Evolutionary conservation across 2,113 vertebrate species (phyloP), one percentile per base, ranked within the genome.

Genomic region (Oryzias melastigma): DNA sequence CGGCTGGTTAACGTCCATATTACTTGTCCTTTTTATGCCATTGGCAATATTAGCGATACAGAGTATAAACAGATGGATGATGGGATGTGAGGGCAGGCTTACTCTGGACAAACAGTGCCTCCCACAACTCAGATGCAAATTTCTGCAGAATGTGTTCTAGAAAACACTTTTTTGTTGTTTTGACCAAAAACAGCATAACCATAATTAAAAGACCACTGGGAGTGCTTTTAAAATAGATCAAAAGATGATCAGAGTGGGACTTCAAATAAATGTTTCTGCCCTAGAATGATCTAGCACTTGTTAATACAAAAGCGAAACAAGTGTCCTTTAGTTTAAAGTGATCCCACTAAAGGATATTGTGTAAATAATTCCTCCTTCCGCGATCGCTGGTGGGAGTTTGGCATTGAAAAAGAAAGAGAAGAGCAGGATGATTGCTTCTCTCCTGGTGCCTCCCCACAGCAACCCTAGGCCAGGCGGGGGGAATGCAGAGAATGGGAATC

Each of bases 401-500:
- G 61, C 45, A 83, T 43, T 25, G 41, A 59, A 35, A 5, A 19
- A 66, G 16, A 55, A 63, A 73, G 41, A 78, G 65, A 77, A 58
- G 65, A 75, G 52, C 56, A 58, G 63, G 72, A 71, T 5, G n/a
- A 78, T 71, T 43, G 44, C 52, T 45, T 58, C 62, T 76, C 80
- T 81, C 71, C 41, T 45, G 69, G 62, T 66, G 68, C 64, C 52
- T 87, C 80, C 70, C 83, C 83, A 81, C 75, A 76, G 85, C 85
- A 89, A 89, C 88, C 61, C 35, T 18, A n/a, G 24, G 60, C 20
- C 13, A 73, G 1, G 55, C 73, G 27, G 44, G 18, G 77, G 71
- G 85, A 89, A 88, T 88, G 83, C 45, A 54, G 67, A 76, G 55
- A 62, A 67, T 24, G 78, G 82, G 76, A 87, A 80, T 43, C 14